Evolutionary conservation across 1,140 invertebrate species (phyloP), one percentile per base, ranked within the genome.

Genomic region (Aleiodes sp.): DNA sequence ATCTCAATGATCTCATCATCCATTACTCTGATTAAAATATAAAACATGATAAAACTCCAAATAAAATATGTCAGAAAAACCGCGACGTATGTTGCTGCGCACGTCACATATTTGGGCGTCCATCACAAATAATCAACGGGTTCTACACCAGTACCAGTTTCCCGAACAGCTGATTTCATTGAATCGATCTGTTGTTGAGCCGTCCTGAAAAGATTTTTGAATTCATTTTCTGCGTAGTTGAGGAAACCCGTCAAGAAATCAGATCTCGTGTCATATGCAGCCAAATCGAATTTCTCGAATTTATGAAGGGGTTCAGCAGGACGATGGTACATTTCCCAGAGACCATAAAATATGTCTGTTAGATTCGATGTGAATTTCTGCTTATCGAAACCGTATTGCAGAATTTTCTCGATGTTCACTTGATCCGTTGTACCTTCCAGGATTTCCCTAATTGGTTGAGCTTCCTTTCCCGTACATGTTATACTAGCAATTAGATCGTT

Each of bases 91-190:
- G n/a, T n/a, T n/a, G n/a, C n/a, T n/a, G n/a, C n/a, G n/a, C n/a
- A n/a, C n/a, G n/a, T n/a, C n/a, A n/a, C n/a, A n/a, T 31, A 31
- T 14, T 16, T 21, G 21, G 16, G 9, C 29, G 8, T 24, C 21
- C 62, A 56, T 56, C 60, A 70, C 19, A 70, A 8, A 43, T 46
- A 65, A 31, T 65, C 69, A 29, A 61, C 63, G 4, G 69, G 69
- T 52, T 59, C 57, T n/a, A 33, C 24, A 8, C 60, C 68, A 64
- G 41, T 64, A 29, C 61, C 61, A 7, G 43, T 64, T 31, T 31
- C 43, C 19, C 60, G 60, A n/a, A 70, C 46, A 14, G 69, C 69
- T 0, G 63, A 65, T 24, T 28, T 60, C 69, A 70, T 70, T 12
- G 60, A n/a, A 10, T 35, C 31, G 10, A 70, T 61, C 21, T 70